A percentile compares a stretch with the other conserved stretches of the same genome.
Evolutionary conservation across 37 sponge, comb jelly and placozoan genomes (phyloP).

Genomic region (Geodia barretti): DNA sequence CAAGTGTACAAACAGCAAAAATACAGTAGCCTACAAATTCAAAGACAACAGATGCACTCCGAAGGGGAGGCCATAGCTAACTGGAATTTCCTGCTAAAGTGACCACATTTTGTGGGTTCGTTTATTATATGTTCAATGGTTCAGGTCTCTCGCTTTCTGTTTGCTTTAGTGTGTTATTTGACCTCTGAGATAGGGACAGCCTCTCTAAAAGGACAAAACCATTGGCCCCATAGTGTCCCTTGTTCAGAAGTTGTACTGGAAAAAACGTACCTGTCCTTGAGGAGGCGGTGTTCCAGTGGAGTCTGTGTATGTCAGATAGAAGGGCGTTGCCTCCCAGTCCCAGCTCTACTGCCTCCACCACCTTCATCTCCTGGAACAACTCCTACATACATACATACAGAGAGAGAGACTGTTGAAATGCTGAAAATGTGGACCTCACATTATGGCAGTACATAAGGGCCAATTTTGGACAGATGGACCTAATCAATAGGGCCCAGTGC

Average conservation of each 20-base stretch:
- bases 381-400: not conserved
- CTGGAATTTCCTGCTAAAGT: too few relatives aligned
- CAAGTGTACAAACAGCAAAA: too few relatives aligned
- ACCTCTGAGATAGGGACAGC: too few relatives aligned
- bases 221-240: not conserved
- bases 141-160: too few relatives aligned
- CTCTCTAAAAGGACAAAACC: not conserved
- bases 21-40: not conserved
- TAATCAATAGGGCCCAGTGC: not conserved
- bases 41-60: not conserved
- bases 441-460: too few relatives aligned
- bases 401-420: not conserved
- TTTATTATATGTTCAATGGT: too few relatives aligned
- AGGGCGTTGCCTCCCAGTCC: conserved; percentile 63
- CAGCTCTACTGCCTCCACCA: conserved; percentile 57
- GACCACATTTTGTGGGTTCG: too few relatives aligned
- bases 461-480: not conserved
- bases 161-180: too few relatives aligned
- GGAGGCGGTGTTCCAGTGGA: conserved; percentile 79
- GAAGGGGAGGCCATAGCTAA: not conserved
- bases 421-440: too few relatives aligned
- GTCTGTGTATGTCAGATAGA: conserved; percentile 29
- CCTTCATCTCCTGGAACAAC: conserved; percentile 42
- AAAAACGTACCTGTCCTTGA: too few relatives aligned
- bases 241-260: too few relatives aligned